Base-by-base conservation (phyloP, 2,888 invertebrate species). In the Philhelius pedissequus region DNA sequence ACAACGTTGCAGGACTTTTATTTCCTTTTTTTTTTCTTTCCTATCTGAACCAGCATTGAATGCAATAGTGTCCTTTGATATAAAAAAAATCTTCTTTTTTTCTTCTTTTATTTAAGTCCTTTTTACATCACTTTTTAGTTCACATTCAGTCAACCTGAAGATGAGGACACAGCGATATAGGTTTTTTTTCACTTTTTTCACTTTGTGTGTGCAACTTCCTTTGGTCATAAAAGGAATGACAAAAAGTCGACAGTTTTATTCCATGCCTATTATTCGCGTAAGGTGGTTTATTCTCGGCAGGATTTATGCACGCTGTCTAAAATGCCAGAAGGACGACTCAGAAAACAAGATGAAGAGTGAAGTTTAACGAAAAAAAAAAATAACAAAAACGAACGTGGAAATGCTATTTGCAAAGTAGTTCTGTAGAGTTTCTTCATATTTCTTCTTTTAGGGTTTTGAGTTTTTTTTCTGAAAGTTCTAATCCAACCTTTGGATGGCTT, bases 191-290 rank as follows among this genome's bases (percentile, higher is more conserved):
- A n/a, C n/a, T n/a, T 27, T 30, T 50, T 70, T 43, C 13, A 58
- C 38, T 58, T 38, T 60, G 25, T 48, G 43, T 56, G 43, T 56
- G 56, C 32, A 69, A 73, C 68, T 73, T 77, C 38, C 60, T 62
- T 75, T 20, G 69, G 70, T 71, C 68, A 35, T 60, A 66, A 78
- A 78, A 56, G 71, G 68, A 75, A 62, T 13, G 71, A 75, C 78
- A 83, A 83, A 83, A 83, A 83, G 78, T 83, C 69, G 73, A 78
- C 84, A 80, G 74, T 84, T 84, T 84, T 84, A 84, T 76, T 80
- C 75, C 75, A 80, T 84, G 84, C 84, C 84, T 84, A 80, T 84
- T 80, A 84, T 80, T 84, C 84, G 84, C 75, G 74, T 84, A 71
- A 68, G 80, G 75, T 80, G 80, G 75, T 75, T 75, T 75, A 56